A percentile compares a stretch with the other conserved stretches of the same genome.
These are phyloP conservation scores for Nymphicus hollandicus DNA, from an alignment of 2,113 vertebrate species.

Conservation along the genomic window DNA sequence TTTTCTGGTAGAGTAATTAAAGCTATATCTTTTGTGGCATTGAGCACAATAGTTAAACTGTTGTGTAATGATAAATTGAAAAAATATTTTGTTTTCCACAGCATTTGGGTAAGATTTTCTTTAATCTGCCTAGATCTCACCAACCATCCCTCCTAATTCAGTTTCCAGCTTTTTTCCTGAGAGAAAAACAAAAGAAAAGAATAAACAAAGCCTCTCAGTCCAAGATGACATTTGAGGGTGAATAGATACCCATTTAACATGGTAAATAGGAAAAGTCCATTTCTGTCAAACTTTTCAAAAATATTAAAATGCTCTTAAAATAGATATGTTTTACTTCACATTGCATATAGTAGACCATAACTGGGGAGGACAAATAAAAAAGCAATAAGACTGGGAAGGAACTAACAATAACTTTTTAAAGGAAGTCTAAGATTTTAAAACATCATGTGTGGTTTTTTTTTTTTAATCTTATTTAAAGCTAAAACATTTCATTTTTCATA, in stretches of 20 bases:
- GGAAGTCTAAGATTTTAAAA: neutral
- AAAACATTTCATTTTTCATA: neutral
- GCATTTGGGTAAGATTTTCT: neutral
- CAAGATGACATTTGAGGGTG: neutral
- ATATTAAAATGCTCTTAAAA: neutral
- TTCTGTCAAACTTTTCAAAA: neutral
- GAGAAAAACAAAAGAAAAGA: neutral
- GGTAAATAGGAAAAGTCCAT: neutral
- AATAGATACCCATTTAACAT: neutral
- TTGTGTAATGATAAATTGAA: neutral
- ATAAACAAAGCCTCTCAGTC: neutral
- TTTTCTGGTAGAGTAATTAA: neutral
- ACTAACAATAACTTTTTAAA: neutral
- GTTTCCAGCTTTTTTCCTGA: neutral
- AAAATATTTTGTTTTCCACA: neutral
- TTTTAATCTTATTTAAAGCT: neutral
- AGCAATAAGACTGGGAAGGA: neutral
- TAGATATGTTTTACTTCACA: neutral
- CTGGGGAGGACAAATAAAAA: neutral
- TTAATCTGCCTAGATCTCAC: neutral
- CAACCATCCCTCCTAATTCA: neutral
- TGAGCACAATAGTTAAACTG: neutral
- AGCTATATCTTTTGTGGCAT: neutral
- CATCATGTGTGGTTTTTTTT: rapidly evolving
- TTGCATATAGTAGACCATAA: neutral